Evolutionary conservation across 2,113 vertebrate species (phyloP).

Genomic region (Mus pahari): DNA sequence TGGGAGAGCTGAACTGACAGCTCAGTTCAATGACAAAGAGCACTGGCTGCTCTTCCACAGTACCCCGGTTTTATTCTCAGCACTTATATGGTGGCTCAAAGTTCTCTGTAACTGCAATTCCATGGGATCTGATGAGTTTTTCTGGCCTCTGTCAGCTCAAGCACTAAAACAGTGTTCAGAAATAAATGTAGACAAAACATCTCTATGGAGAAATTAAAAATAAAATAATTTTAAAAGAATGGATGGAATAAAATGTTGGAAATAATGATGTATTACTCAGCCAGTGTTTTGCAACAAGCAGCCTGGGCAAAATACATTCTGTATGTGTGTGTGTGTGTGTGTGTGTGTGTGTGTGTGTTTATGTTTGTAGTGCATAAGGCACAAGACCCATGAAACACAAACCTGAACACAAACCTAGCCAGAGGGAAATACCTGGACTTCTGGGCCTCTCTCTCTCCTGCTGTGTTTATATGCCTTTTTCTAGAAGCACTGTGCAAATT

Average conservation of each 20-base stretch:
- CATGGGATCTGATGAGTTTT: background rate
- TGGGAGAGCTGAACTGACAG: background rate
- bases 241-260: background rate
- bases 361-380: background rate
- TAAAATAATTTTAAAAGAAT: background rate
- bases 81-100: background rate
- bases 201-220: background rate
- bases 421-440: constrained; percentile 30
- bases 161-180: background rate
- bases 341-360: background rate
- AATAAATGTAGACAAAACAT: background rate
- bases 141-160: background rate
- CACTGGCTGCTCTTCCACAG: background rate
- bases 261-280: background rate
- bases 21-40: background rate
- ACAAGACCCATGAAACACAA: constrained; percentile 57
- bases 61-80: background rate
- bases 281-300: background rate
- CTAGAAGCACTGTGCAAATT: constrained; percentile 70
- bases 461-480: constrained; percentile 22
- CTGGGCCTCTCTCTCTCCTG: constrained; percentile 54
- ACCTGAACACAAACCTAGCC: constrained; percentile 4
- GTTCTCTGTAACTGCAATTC: too few species aligned
- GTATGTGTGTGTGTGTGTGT: background rate
- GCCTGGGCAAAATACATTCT: background rate